Conservation (phyloP, 2,888 invertebrate species). For the Drosophila rubida region DNA sequence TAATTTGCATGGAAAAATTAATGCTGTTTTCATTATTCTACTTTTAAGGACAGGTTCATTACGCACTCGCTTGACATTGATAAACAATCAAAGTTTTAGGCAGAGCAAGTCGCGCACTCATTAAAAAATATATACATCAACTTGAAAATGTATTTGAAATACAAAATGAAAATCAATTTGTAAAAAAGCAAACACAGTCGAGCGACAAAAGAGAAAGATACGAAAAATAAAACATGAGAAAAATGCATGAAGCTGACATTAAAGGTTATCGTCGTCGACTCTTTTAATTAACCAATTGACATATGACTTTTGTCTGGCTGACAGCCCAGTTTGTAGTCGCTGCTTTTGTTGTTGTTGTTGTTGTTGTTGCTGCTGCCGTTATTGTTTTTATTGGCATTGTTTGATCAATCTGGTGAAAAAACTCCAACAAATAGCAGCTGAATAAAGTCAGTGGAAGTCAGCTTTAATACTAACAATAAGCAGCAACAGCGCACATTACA, state of each 20-base stretch:
- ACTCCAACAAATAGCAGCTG: constrained; percentile 6
- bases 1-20: constrained; percentile 17
- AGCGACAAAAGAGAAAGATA: constrained; percentile 46
- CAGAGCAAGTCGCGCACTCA: constrained; percentile 20
- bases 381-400: constrained; percentile 33
- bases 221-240: constrained; percentile 29
- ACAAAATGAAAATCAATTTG: not conserved
- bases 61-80: constrained; percentile 20
- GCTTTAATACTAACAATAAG: constrained; percentile 6
- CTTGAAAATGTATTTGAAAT: constrained; percentile 38
- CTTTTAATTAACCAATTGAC: constrained; percentile 78
- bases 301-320: constrained; percentile 64
- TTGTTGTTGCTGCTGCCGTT: constrained; percentile 13
- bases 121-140: not conserved
- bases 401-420: constrained; percentile 28
- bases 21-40: not conserved
- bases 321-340: constrained; percentile 27
- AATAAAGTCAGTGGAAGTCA: constrained; percentile 16
- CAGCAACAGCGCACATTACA: constrained; percentile 16
- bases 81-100: constrained; percentile 55
- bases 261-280: constrained; percentile 68
- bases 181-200: constrained; percentile 23
- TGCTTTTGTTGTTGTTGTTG: constrained; percentile 9
- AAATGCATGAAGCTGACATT: constrained; percentile 56
- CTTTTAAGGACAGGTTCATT: constrained; percentile 11